phyloP scores from a whole-genome alignment of 92 coral and sea anemone species.

The Palythoa heliodiscus region DNA sequence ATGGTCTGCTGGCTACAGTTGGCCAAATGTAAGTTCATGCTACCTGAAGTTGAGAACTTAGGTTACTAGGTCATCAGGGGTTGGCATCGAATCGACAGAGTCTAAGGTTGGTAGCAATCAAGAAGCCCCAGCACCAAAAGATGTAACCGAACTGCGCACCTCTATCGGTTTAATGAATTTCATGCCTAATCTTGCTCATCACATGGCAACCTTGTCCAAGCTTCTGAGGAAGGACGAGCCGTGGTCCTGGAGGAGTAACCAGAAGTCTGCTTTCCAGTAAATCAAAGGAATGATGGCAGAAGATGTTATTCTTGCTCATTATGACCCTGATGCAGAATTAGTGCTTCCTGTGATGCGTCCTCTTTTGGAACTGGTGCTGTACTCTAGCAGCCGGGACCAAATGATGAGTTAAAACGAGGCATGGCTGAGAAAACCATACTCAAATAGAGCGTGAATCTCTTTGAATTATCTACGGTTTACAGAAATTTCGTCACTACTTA shows the following conservation, averaged over 20 bases:
- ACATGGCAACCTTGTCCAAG: conserved; percentile 46
- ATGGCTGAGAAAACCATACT: conserved; percentile 51
- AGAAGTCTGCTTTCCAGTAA: conserved; percentile 24
- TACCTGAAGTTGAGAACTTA: too few species aligned
- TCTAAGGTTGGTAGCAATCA: conserved; percentile 49
- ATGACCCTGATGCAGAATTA: conserved; percentile 52
- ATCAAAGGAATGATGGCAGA: conserved; percentile 35
- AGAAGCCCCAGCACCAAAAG: conserved; percentile 33
- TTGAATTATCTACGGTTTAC: conserved; percentile 39
- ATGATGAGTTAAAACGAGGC: conserved; percentile 55
- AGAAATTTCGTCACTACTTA: conserved; percentile 44
- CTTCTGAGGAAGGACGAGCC: conserved; percentile 37
- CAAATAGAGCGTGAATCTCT: conserved; percentile 54
- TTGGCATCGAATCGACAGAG: conserved; percentile 34
- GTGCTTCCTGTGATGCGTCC: conserved; percentile 57
- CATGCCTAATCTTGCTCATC: conserved; percentile 38
- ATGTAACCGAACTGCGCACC: conserved; percentile 39
- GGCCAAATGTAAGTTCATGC: too few species aligned
- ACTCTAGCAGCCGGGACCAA: conserved; percentile 43
- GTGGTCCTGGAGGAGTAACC: conserved; percentile 35
- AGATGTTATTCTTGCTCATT: conserved; percentile 38
- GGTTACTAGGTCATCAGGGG: not conserved
- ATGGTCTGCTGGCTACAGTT: too few species aligned
- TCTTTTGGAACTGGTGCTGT: conserved; percentile 50
- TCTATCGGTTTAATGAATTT: conserved; percentile 38